Conservation (phyloP, 2,888 invertebrate species). For the Ctenicera cuprea region DNA sequence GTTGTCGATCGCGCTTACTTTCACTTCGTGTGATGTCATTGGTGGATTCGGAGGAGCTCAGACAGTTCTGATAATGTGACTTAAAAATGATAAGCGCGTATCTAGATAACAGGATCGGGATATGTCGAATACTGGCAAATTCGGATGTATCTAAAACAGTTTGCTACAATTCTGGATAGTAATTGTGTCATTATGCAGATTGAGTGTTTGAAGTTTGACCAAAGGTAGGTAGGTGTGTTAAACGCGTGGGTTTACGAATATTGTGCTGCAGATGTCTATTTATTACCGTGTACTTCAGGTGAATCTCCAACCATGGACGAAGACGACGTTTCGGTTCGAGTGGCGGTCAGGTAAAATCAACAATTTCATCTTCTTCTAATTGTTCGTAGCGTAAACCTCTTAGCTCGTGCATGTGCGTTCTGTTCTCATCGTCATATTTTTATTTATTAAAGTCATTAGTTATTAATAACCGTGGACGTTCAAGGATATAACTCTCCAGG, state of each 20-base stretch:
- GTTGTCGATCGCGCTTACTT: conserved; percentile 36
- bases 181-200: conserved; percentile 44
- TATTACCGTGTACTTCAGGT: conserved; percentile 48
- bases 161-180: conserved; percentile 14
- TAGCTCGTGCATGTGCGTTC: conserved; percentile 14
- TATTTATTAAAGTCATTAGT: conserved; percentile 33
- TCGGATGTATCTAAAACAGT: conserved; percentile 16
- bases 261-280: conserved; percentile 48
- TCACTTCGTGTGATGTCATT: conserved; percentile 36
- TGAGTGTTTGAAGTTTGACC: conserved; percentile 60
- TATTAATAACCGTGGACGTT: conserved; percentile 33
- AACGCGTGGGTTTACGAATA: conserved; percentile 43
- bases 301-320: conserved; percentile 74
- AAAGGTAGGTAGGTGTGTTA: conserved; percentile 65
- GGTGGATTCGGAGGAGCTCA: conserved; percentile 14
- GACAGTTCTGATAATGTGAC: conserved; percentile 23
- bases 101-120: conserved; percentile 18
- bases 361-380: conserved; percentile 48
- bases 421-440: conserved; percentile 11
- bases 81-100: conserved; percentile 30
- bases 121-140: conserved; percentile 24
- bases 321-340: conserved; percentile 81
- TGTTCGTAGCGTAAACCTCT: conserved; percentile 36
- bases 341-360: conserved; percentile 79
- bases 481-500: conserved; percentile 31